Evolutionary conservation across 2,888 invertebrate species (phyloP).

Genomic region (Melieria picta): DNA sequence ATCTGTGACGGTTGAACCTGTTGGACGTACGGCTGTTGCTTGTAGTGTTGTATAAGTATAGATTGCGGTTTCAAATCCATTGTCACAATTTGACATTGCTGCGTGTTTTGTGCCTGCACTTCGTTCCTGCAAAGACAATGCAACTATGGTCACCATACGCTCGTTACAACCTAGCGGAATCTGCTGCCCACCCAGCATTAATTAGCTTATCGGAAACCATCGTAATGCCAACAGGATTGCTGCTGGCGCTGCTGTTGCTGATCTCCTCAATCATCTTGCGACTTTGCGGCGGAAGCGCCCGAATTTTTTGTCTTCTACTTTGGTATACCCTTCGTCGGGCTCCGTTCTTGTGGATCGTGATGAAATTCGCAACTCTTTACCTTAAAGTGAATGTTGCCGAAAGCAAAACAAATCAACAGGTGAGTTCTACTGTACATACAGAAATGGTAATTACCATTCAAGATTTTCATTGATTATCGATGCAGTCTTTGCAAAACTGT

Average conservation of each 20-base stretch:
- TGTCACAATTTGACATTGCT: background rate
- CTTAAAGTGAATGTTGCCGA: slow-evolving; percentile 29
- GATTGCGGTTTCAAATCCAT: background rate
- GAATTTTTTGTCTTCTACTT: slow-evolving; percentile 29
- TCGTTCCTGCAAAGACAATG: background rate
- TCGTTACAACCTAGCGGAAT: no score
- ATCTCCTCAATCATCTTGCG: slow-evolving; percentile 44
- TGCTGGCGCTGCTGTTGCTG: slow-evolving; percentile 14
- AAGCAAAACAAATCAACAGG: background rate
- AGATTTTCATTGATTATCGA: slow-evolving; percentile 44
- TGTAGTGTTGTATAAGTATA: background rate
- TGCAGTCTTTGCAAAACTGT: slow-evolving; percentile 34
- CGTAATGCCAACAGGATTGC: background rate
- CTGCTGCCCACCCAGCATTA: background rate
- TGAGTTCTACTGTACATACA: background rate
- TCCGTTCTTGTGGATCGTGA: slow-evolving; percentile 42
- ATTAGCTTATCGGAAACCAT: background rate
- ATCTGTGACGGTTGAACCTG: no score
- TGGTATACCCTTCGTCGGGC: slow-evolving; percentile 38
- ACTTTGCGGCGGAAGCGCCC: slow-evolving; percentile 36
- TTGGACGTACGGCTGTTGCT: no score
- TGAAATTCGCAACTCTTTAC: slow-evolving; percentile 45
- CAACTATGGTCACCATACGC: background rate
- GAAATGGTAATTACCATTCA: slow-evolving; percentile 42
- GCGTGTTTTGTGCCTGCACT: background rate